These are phyloP conservation scores for Lepidothrix coronata DNA, from an alignment of 2,113 vertebrate species.

Conservation along the genomic window DNA sequence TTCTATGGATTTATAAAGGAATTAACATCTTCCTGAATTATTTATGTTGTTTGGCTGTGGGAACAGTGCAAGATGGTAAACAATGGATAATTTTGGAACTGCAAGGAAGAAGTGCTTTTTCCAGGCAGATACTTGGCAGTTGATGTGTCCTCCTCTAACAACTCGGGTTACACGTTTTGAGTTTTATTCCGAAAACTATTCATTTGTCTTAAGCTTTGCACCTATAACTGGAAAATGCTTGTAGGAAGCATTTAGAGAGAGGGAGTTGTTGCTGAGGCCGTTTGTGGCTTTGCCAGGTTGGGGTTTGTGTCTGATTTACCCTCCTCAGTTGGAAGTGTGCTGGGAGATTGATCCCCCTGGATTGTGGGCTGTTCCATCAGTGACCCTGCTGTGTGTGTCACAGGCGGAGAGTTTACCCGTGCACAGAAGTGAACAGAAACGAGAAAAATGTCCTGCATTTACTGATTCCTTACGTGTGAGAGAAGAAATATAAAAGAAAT, in stretches of 20 bases:
- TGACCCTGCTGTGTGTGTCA: not conserved
- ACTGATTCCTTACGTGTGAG: not conserved
- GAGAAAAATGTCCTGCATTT: not conserved
- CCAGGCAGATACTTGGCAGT: not conserved
- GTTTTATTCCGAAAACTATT: not conserved
- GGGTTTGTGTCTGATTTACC: not conserved
- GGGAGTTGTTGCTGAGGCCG: not conserved
- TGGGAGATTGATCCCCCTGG: not conserved
- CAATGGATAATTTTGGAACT: not conserved
- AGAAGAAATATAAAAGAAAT: not conserved
- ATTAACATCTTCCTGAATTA: constrained; percentile 4
- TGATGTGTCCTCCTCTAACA: not conserved
- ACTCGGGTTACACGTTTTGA: not conserved
- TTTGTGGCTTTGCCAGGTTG: not conserved
- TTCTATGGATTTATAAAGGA: not conserved
- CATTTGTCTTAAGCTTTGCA: not conserved
- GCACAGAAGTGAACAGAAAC: not conserved
- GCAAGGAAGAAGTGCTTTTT: not conserved
- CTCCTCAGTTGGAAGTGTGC: not conserved
- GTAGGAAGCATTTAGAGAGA: not conserved
- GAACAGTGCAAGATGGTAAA: not conserved
- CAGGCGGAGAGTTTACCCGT: not conserved
- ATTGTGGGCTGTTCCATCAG: not conserved
- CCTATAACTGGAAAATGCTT: not conserved
- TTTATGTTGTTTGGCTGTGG: not conserved